Evolutionary conservation across 2,113 vertebrate genomes (phyloP).

Genomic region (Phalacrocorax pelagicus): DNA sequence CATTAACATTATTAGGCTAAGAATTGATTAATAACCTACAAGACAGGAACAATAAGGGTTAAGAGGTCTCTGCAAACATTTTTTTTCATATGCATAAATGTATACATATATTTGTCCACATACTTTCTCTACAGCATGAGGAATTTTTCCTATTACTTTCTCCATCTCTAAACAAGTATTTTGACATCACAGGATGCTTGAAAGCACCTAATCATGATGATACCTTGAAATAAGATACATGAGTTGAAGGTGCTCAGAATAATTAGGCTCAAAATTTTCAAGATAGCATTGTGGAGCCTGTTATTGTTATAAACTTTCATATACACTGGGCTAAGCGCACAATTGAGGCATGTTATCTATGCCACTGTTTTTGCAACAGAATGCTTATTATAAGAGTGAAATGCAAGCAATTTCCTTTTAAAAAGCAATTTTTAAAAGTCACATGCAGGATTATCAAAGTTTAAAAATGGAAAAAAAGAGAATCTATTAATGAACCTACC

Average conservation of each 20-base stretch:
- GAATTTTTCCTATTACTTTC: background rate
- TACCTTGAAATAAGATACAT: background rate
- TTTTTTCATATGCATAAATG: background rate
- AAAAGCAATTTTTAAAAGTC: background rate
- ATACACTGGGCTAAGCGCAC: background rate
- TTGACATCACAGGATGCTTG: background rate
- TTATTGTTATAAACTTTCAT: background rate
- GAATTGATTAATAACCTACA: background rate
- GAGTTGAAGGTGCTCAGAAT: background rate
- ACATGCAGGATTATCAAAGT: background rate
- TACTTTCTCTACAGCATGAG: background rate
- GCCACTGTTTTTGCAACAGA: background rate
- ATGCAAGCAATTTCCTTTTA: background rate
- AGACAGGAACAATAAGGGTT: background rate
- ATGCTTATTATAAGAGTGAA: background rate
- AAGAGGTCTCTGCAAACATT: background rate
- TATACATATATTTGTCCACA: background rate
- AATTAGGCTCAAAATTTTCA: background rate
- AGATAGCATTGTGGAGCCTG: background rate
- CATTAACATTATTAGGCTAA: background rate
- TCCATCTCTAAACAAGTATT: background rate
- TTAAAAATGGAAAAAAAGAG: background rate
- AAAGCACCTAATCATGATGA: background rate
- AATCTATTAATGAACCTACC: background rate
- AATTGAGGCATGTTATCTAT: background rate